Evolutionary conservation across 2,888 invertebrate species (phyloP), one percentile per base, ranked within the genome.

Genomic region (Nasonovia ribisnigri): DNA sequence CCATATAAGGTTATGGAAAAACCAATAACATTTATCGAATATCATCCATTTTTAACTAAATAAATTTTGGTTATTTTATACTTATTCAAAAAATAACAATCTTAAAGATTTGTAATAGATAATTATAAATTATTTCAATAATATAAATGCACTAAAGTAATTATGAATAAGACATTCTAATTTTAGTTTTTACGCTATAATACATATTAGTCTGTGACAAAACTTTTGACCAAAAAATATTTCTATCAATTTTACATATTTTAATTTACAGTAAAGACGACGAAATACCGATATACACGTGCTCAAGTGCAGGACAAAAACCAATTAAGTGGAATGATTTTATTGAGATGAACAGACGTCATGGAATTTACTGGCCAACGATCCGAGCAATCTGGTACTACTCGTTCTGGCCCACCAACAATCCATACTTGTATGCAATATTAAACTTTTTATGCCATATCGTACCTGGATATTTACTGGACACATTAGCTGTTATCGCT

Each of bases 281-380:
- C 13, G 90, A 67, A 24, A 94, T 93, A 88, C 94, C 98, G 0
- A 97, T 99, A 94, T 98, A 98, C 96, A 98, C 99, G 96, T 98
- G 97, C 96, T 98, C 98, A 20, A 98, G 98, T 0, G 98, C 98
- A 0, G 97, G 97, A 10, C 97, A 98, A 95, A 98, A 98, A 95
- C 98, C 98, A 0, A 96, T 98, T 91, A 97, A 97, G 0, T 99
- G 98, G 98, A 97, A 97, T 0, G 96, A 97, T 42, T 97, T 98
- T 95, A 96, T 97, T 96, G 95, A 95, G 0, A 95, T 96, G 94
- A 96, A 96, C 43, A 96, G 97, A 95, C 95, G 96, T 11, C 96
- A 97, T 95, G 97, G 97, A 0, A 95, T 96, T 0, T 96, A 96
- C 67, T 95, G 95, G 95, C 97, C 98, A 0, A 96, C 97, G 0